Base-by-base conservation (phyloP, 2,888 invertebrate genomes). In the Notodonta dromedarius region DNA sequence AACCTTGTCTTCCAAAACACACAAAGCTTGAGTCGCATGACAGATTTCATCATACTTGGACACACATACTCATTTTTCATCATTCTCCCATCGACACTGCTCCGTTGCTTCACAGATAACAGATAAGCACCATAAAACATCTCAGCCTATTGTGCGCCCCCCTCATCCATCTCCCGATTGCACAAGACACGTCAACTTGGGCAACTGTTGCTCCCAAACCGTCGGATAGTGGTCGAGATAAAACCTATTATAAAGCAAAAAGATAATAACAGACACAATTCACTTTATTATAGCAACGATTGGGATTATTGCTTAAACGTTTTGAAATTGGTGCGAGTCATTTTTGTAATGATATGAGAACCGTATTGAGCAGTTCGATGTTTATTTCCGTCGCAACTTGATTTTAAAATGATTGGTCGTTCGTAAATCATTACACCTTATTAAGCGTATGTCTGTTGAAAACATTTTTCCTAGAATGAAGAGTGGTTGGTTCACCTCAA, bases 131-230 rank as follows among this genome's bases (percentile, higher is more conserved):
- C 42, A 35, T 53, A 35, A 53, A 53, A 35, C 53, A 69, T 71
- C 60, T 71, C 73, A 73, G 73, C 67, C 72, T 70, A 80, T 80
- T 78, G 82, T 79, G 70, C 71, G 70, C 60, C 67, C 74, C 68
- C 71, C 66, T 73, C 77, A 81, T 79, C 79, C 76, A 76, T 83
- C 78, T 75, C 64, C 58, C 61, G 13, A 70, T 85, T 84, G 81
- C 81, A 80, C 73, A 81, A 74, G n/a, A 39, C 40, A 11, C 40
- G 42, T 9, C 40, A 9, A 12, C 14, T 40, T 40, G 14, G 9
- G 42, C 77, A 83, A 82, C 65, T 60, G 61, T 60, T 67, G 67
- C 67, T 57, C 63, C 61, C 68, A 74, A 73, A 66, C 71, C 60
- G 66, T 66, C 66, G 50, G 64, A 40, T 64, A 74, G 66, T 68